Conservation (phyloP, 2,113 vertebrate genomes). For the Prunella fulvescens region DNA sequence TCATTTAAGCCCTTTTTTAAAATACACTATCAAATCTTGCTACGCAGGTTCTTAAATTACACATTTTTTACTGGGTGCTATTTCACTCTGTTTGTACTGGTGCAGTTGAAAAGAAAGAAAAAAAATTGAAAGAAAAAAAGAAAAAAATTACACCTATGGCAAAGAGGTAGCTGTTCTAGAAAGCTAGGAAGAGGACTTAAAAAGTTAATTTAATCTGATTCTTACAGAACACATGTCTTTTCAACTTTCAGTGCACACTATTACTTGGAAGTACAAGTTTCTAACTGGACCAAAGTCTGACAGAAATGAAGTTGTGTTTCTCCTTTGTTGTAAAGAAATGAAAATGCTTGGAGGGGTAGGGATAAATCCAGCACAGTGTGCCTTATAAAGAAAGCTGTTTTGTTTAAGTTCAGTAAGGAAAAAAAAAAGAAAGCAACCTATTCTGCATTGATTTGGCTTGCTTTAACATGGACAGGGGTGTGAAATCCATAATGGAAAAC, state of each 20-base stretch:
- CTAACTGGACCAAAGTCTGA: neutral
- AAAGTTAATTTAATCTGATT: neutral
- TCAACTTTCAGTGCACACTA: neutral
- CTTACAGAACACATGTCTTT: neutral
- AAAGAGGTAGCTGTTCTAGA: neutral
- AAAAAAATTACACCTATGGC: neutral
- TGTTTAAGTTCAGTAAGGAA: neutral
- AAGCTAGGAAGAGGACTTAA: neutral
- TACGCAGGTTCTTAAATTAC: neutral
- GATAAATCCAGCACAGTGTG: neutral
- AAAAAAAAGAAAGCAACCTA: neutral
- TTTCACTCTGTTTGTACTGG: neutral
- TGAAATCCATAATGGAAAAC: neutral
- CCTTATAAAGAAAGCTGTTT: neutral
- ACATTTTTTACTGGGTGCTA: neutral
- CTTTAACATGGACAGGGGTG: neutral
- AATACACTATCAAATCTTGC: neutral
- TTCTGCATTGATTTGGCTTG: neutral
- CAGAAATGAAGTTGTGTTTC: neutral
- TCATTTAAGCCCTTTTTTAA: neutral
- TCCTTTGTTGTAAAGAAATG: neutral
- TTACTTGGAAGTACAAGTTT: neutral
- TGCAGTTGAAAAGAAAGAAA: neutral
- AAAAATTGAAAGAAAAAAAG: neutral
- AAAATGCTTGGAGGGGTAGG: neutral